A percentile compares a stretch with the other conserved stretches of the same genome.
Evolutionary conservation across 1,140 invertebrate species (phyloP).

Genomic region (Nephotettix cincticeps): DNA sequence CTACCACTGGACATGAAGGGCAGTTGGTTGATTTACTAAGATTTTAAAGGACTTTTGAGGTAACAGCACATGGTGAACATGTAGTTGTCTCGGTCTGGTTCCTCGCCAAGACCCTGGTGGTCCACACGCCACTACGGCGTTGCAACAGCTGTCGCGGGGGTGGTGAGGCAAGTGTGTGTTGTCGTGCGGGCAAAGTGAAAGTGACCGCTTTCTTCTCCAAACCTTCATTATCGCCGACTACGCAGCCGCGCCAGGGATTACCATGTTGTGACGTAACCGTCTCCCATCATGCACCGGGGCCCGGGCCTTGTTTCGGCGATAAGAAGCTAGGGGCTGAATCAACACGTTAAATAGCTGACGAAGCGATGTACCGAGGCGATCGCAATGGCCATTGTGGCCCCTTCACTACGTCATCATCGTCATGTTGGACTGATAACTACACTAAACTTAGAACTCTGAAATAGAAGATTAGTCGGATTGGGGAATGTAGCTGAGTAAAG

Average conservation of each 20-base stretch:
- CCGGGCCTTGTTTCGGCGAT: neutral
- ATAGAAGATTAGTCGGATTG: neutral
- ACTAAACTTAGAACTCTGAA: neutral
- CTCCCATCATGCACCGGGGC: neutral
- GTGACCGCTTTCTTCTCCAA: slow-evolving; percentile 14
- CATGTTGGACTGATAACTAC: neutral
- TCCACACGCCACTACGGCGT: neutral
- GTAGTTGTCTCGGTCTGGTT: too few species aligned
- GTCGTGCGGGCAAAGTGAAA: slow-evolving; percentile 19
- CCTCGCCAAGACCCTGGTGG: neutral
- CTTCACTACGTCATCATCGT: neutral
- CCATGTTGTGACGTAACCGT: neutral
- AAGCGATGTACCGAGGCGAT: too few species aligned
- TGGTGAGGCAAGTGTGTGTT: neutral
- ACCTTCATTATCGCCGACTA: neutral
- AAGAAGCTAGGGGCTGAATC: neutral
- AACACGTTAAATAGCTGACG: too few species aligned
- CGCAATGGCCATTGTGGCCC: neutral
- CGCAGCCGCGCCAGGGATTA: neutral
- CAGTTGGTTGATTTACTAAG: too few species aligned
- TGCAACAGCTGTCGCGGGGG: neutral
- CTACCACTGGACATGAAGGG: too few species aligned
- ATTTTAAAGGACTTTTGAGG: too few species aligned
- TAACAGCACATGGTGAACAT: too few species aligned
- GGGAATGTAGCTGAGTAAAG: too few species aligned